A percentile compares a stretch with the other conserved stretches of the same genome.
phyloP scores from a whole-genome alignment of 2,113 vertebrate genomes.

The Ceyx cyanopectus region DNA sequence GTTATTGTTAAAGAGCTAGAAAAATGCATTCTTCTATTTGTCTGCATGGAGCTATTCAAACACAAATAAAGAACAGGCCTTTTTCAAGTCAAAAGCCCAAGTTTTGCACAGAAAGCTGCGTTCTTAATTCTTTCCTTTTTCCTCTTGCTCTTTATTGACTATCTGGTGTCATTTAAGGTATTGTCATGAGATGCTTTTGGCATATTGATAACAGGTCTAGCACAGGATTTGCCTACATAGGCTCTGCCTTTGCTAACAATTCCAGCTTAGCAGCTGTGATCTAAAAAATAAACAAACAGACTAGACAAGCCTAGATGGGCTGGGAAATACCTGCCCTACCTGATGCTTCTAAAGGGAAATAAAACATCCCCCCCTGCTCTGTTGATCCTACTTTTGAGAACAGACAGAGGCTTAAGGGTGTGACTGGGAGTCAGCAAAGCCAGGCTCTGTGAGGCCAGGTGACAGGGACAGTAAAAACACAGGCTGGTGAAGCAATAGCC shows the following conservation, averaged over 20 bases:
- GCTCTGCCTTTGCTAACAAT: not conserved
- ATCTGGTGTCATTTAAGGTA: not conserved
- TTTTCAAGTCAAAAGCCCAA: not conserved
- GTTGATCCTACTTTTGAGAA: constrained; percentile 1
- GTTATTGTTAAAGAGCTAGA: not conserved
- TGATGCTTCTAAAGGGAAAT: not conserved
- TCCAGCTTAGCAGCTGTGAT: not conserved
- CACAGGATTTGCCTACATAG: not conserved
- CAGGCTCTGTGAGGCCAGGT: not conserved
- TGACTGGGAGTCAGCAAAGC: not conserved
- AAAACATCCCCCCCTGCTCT: not conserved
- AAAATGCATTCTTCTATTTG: not conserved
- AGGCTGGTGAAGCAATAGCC: not conserved
- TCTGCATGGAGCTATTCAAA: not conserved
- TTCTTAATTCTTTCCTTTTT: not conserved
- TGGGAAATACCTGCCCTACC: not conserved
- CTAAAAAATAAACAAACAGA: not conserved
- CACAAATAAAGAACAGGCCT: not conserved
- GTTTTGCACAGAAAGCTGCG: not conserved
- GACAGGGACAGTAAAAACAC: not conserved
- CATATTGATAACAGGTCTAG: not conserved
- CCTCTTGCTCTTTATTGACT: not conserved
- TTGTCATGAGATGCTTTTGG: not conserved
- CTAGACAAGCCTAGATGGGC: not conserved
- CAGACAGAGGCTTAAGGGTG: not conserved